Conservation (phyloP, 2,888 invertebrate species). For the Dilophus febrilis region DNA sequence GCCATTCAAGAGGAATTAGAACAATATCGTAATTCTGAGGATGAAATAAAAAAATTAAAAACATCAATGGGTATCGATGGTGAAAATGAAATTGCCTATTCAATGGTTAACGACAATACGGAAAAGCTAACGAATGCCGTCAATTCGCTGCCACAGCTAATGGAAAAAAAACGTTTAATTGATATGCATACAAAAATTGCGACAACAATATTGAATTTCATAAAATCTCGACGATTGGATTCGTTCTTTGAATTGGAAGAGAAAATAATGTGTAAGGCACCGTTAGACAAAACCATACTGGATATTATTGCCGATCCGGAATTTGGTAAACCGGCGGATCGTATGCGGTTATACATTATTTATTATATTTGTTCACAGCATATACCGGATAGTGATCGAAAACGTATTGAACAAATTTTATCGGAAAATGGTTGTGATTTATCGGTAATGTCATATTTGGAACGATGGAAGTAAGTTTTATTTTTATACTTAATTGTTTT, state of each 20-base stretch:
- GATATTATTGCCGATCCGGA: slow-evolving; percentile 76
- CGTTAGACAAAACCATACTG: slow-evolving; percentile 65
- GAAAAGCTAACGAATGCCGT: slow-evolving; percentile 88
- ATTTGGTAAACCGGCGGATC: slow-evolving; percentile 79
- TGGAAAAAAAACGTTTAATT: slow-evolving; percentile 93
- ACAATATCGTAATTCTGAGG: slow-evolving; percentile 79
- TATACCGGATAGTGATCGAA: slow-evolving; percentile 66
- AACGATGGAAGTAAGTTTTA: slow-evolving; percentile 66
- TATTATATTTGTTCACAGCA: slow-evolving; percentile 73
- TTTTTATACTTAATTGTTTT: slow-evolving; percentile 1
- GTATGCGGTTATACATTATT: slow-evolving; percentile 82
- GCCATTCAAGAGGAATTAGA: slow-evolving; percentile 97
- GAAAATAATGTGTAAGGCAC: slow-evolving; percentile 83
- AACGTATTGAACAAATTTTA: slow-evolving; percentile 65
- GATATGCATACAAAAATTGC: slow-evolving; percentile 99
- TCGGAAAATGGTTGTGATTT: slow-evolving; percentile 71
- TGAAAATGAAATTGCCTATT: slow-evolving; percentile 69
- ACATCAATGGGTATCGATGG: slow-evolving; percentile 85
- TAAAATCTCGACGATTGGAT: slow-evolving; percentile 80
- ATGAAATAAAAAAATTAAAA: slow-evolving; percentile 90
- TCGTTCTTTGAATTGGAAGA: slow-evolving; percentile 96
- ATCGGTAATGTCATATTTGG: slow-evolving; percentile 71
- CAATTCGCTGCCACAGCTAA: slow-evolving; percentile 84
- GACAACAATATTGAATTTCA: slow-evolving; percentile 71
- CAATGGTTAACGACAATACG: slow-evolving; percentile 83